Base-by-base conservation (phyloP, 2,888 invertebrate genomes). In the Chrysina gloriosa region DNA sequence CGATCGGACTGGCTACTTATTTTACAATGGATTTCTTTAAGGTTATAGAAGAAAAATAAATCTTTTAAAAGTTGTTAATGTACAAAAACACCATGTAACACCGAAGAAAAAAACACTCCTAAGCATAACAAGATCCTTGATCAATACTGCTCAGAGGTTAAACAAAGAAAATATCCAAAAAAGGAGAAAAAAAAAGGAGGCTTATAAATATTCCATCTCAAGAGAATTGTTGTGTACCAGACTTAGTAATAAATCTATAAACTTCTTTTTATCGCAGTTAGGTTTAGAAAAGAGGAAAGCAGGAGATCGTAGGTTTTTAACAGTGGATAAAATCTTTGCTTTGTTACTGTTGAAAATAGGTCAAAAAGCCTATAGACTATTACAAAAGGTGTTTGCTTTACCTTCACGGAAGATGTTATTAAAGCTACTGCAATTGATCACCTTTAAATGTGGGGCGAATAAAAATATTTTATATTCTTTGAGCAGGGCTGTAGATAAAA, bases 311-410 rank as follows among this genome's bases (percentile, higher is more conserved):
- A 36, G 67, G 29, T 67, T 48, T 29, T 48, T 48, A 27, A 29
- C 50, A 34, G 67, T 50, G 11, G 63, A 63, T 19, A 67, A 63
- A 48, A 50, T 63, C 25, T 63, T 63, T 34, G 63, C 63, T 19
- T 27, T 50, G 0, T 48, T 50, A 25, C 48, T 67, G 5, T 31
- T 63, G 47, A 67, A 67, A 23, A 48, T 63, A 36, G 50, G 67
- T 9, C 25, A 23, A 36, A 45, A 36, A 21, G 36, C 39, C 23
- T 67, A 63, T 39, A 27, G 67, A 14, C 39, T 63, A 16, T 25
- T 63, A 9, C 34, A 50, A 52, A 68, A 52, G 39, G 52, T 50
- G 21, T 68, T 68, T 39, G 68, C 52, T 4, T 31, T 68, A 23
- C 63, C 63, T 39, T 50, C 63, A 36, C 21, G 63, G 31, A 29